Evolutionary conservation across 2,113 vertebrate species (phyloP).

Genomic region (Fregata magnificens): DNA sequence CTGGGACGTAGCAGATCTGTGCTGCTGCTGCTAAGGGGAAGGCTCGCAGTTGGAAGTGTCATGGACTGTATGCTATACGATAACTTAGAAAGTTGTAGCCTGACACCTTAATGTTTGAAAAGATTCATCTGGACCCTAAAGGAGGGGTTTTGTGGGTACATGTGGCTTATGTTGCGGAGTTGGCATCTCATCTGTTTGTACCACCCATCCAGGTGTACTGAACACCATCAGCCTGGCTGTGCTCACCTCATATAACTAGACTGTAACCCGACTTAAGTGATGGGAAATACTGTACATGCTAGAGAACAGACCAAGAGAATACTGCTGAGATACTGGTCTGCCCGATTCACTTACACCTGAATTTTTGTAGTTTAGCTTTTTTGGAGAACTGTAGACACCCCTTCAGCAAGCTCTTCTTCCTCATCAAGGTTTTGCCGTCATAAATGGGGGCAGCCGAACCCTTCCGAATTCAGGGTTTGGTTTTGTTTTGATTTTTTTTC

Average conservation of each 20-base stretch:
- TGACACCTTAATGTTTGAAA: not conserved
- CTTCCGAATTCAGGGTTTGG: not conserved
- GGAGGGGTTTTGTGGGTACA: not conserved
- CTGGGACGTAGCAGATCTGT: not conserved
- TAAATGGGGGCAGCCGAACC: not conserved
- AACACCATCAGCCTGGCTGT: not conserved
- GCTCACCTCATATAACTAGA: not conserved
- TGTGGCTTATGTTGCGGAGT: not conserved
- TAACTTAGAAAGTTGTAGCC: not conserved
- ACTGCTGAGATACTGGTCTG: not conserved
- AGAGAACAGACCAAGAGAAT: not conserved
- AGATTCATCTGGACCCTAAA: not conserved
- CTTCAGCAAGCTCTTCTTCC: not conserved
- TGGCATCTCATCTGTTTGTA: not conserved
- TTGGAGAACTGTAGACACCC: not conserved
- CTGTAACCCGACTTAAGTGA: not conserved
- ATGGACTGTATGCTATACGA: rapidly evolving
- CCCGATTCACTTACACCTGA: not conserved
- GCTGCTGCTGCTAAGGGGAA: not conserved
- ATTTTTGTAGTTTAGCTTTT: not conserved
- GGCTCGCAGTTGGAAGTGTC: not conserved
- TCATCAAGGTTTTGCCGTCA: not conserved
- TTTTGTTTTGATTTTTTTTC: not conserved
- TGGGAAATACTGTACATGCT: not conserved
- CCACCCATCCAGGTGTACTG: not conserved